Conservation (phyloP, 2,113 vertebrate genomes). For the Onychorhynchus coronatus region DNA sequence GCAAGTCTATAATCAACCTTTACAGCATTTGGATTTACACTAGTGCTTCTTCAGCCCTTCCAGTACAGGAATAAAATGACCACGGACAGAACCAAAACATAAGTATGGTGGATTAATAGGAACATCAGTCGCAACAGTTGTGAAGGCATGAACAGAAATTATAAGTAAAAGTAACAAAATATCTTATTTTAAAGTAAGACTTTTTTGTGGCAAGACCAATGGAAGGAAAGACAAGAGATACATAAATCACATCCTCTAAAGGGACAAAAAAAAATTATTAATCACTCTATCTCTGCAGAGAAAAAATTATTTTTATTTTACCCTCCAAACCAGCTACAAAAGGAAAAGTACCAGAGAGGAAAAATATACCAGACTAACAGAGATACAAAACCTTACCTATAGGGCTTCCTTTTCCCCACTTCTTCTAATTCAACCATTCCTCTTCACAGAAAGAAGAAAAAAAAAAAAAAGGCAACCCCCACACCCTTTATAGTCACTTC, state of each 20-base stretch:
- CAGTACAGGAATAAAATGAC: not conserved
- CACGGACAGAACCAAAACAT: not conserved
- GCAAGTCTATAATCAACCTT: not conserved
- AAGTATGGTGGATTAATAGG: not conserved
- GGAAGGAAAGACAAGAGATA: not conserved
- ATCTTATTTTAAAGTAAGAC: fast-evolving
- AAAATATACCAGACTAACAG: fast-evolving
- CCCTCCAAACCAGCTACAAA: fast-evolving
- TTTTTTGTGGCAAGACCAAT: not conserved
- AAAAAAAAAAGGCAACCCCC: fast-evolving
- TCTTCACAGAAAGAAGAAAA: fast-evolving
- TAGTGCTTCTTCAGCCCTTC: not conserved
- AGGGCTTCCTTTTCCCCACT: fast-evolving
- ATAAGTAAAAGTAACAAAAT: not conserved
- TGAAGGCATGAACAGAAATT: fast-evolving
- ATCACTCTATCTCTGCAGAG: fast-evolving
- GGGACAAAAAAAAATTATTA: not conserved
- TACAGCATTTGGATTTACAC: not conserved
- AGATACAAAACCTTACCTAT: not conserved
- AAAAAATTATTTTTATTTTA: not conserved
- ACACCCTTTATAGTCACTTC: not conserved
- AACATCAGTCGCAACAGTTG: not conserved
- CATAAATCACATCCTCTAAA: not conserved
- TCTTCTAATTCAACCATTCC: fast-evolving
- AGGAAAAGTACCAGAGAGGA: fast-evolving